Percentiles rank a stretch among this genome's conserved stretches.
These are phyloP conservation scores for Dreissena polymorpha DNA, from an alignment of 1,140 invertebrate species.

Conservation along the genomic window DNA sequence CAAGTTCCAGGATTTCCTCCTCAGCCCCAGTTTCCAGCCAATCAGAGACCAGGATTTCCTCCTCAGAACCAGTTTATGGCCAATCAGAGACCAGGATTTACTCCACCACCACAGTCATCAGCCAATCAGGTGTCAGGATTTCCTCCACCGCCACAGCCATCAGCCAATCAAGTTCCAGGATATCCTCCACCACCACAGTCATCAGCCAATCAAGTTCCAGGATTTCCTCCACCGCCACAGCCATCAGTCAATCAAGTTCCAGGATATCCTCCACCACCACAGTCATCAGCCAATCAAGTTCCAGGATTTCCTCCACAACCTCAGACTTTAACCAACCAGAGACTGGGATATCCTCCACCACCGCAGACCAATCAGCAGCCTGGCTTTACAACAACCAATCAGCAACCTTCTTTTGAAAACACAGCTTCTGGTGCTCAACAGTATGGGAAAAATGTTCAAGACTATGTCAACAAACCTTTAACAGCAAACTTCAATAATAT, in stretches of 20 bases:
- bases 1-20: slow-evolving; percentile 41
- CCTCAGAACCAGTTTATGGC: too few relatives aligned
- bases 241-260: slow-evolving; percentile 24
- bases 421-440: too few relatives aligned
- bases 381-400: too few relatives aligned
- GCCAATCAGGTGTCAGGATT: too few relatives aligned
- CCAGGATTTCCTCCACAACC: slow-evolving; percentile 44
- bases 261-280: slow-evolving; percentile 25
- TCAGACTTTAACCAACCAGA: slow-evolving; percentile 8
- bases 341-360: slow-evolving; percentile 9
- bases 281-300: slow-evolving; percentile 26
- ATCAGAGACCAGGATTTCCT: slow-evolving; percentile 38
- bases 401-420: too few relatives aligned
- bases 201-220: slow-evolving; percentile 26
- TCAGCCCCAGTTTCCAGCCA: slow-evolving; percentile 22
- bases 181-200: slow-evolving; percentile 30
- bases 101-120: too few relatives aligned
- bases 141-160: slow-evolving; percentile 35
- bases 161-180: background rate
- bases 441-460: slow-evolving; percentile 26
- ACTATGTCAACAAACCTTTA: slow-evolving; percentile 43
- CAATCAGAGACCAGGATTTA: too few relatives aligned
- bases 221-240: slow-evolving; percentile 31
- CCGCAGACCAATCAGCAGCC: background rate
- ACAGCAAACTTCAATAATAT: slow-evolving; percentile 54